phyloP scores from a whole-genome alignment of 1,140 invertebrate genomes.

The Drosophila leontia region DNA sequence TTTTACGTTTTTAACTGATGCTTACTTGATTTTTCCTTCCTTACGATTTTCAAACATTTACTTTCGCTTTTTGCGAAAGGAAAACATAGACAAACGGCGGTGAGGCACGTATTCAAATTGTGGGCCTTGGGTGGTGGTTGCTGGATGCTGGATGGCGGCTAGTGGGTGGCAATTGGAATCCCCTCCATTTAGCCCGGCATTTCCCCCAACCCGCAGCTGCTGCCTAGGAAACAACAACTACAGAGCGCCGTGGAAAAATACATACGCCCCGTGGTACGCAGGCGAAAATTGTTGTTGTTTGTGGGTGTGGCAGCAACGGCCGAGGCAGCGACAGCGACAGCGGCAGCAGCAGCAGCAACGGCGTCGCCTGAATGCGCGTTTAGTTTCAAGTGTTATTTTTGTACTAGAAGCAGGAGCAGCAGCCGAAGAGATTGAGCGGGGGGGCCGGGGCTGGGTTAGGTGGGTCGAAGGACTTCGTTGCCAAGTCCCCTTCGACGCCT shows the following conservation, averaged over 20 bases:
- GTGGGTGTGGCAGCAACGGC: constrained; percentile 63
- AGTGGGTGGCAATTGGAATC: constrained; percentile 41
- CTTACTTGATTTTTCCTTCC: constrained; percentile 82
- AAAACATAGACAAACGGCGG: constrained; percentile 74
- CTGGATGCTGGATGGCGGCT: neutral
- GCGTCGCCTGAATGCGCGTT: constrained; percentile 76
- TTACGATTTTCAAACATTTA: constrained; percentile 84
- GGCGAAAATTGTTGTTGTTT: constrained; percentile 77
- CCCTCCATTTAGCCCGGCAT: neutral
- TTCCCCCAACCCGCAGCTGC: constrained; percentile 30
- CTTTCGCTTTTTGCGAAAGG: constrained; percentile 79
- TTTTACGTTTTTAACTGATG: constrained; percentile 52
- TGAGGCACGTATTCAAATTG: constrained; percentile 72
- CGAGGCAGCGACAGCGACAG: constrained; percentile 16
- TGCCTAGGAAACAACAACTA: constrained; percentile 61
- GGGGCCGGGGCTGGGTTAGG: neutral
- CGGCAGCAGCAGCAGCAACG: constrained; percentile 26
- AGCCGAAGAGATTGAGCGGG: constrained; percentile 29
- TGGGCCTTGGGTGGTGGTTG: constrained; percentile 9
- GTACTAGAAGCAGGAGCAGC: constrained; percentile 66
- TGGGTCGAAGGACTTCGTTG: constrained; percentile 43
- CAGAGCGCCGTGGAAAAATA: constrained; percentile 36
- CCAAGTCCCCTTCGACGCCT: constrained; percentile 27
- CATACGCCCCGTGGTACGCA: constrained; percentile 76
- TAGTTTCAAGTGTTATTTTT: constrained; percentile 83